Evolutionary conservation across 2,113 vertebrate genomes (phyloP).

Genomic region (Jacana jacana): DNA sequence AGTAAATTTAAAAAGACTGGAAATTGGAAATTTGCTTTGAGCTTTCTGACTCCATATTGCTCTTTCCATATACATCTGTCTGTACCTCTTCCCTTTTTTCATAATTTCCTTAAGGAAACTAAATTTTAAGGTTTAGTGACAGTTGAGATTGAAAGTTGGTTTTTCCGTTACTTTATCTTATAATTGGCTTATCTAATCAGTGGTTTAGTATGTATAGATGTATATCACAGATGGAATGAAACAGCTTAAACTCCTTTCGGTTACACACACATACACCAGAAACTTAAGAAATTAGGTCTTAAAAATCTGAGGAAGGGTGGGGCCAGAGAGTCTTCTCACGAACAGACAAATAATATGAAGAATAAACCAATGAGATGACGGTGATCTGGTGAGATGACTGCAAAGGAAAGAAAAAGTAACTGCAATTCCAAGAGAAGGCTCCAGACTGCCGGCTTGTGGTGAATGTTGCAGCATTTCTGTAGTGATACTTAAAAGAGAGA

Average conservation of each 20-base stretch:
- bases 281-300: background rate
- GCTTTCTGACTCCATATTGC: background rate
- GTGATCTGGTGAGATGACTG: background rate
- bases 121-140: background rate
- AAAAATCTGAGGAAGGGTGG: background rate
- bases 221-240: background rate
- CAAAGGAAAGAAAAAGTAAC: background rate
- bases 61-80: background rate
- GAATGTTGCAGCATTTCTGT: background rate
- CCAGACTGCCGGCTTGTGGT: constrained; percentile 46
- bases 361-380: background rate
- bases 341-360: background rate
- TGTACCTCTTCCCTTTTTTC: background rate
- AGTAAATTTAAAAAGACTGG: background rate
- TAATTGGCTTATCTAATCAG: background rate
- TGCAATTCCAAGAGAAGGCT: background rate
- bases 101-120: background rate
- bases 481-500: background rate
- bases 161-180: background rate
- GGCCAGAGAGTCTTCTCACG: background rate
- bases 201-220: background rate
- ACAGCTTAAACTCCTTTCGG: background rate
- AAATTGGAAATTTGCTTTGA: background rate
- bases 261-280: accelerated
- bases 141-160: background rate